Conservation (phyloP, 2,113 vertebrate species). For the Cygnus atratus region DNA sequence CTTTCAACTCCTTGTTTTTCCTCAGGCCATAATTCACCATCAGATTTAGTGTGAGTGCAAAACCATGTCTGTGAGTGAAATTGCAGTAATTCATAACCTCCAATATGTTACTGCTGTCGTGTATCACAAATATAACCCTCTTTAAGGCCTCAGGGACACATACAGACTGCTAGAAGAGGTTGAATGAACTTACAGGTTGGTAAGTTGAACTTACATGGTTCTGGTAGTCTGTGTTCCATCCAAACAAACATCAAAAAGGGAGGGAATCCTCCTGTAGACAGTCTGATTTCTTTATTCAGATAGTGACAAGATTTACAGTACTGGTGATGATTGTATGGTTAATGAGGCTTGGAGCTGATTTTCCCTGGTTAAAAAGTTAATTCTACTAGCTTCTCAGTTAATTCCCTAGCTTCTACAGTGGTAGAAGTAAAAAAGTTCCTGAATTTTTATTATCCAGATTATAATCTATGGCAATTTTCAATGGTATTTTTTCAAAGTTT, state of each 20-base stretch:
- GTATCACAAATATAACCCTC: background rate
- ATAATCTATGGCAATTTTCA: background rate
- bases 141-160: background rate
- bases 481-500: background rate
- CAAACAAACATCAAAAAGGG: background rate
- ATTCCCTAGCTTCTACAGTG: no score
- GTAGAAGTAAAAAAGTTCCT: background rate
- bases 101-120: background rate
- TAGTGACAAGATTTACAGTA: background rate
- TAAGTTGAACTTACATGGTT: background rate
- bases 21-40: background rate
- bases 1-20: background rate
- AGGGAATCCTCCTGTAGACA: background rate
- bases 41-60: background rate
- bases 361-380: background rate
- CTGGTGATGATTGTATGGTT: background rate
- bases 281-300: background rate
- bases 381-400: background rate
- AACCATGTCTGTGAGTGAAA: background rate
- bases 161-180: background rate
- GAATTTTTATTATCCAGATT: background rate
- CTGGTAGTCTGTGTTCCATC: background rate
- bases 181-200: background rate
- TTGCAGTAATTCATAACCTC: background rate
- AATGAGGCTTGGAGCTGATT: background rate